Evolutionary conservation across 2,888 invertebrate genomes (phyloP).

Genomic region (Drosophila ochracea): DNA sequence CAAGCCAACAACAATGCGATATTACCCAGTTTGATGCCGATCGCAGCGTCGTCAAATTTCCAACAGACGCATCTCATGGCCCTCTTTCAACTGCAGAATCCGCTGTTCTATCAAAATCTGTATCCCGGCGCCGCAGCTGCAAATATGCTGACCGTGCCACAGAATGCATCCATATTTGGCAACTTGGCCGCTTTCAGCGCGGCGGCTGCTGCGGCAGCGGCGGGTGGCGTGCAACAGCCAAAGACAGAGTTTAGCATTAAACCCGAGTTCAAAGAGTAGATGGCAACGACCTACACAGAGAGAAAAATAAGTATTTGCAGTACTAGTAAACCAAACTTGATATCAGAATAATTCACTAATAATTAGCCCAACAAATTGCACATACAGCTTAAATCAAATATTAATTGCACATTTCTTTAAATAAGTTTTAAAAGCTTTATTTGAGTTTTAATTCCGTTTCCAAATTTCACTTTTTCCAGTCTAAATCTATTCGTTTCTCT

Average conservation of each 20-base stretch:
- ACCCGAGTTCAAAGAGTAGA: constrained; percentile 73
- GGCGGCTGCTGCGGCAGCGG: constrained; percentile 75
- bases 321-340: background rate
- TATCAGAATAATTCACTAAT: background rate
- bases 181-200: constrained; percentile 75
- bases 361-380: background rate
- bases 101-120: constrained; percentile 84
- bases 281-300: constrained; percentile 17
- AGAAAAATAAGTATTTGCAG: constrained; percentile 1
- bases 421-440: background rate
- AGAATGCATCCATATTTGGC: constrained; percentile 64
- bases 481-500: background rate
- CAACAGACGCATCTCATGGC: constrained; percentile 84
- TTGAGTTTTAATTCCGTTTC: background rate
- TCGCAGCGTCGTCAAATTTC: constrained; percentile 76
- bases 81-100: constrained; percentile 83
- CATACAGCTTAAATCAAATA: background rate
- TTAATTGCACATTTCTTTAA: background rate
- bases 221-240: constrained; percentile 63
- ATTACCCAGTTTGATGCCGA: constrained; percentile 72
- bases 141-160: constrained; percentile 62
- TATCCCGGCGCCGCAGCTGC: constrained; percentile 76
- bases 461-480: background rate
- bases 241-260: constrained; percentile 74
- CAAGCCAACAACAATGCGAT: constrained; percentile 37